Evolutionary conservation across 2,888 invertebrate species (phyloP), one percentile per base, ranked within the genome.

Genomic region (Mythimna impura): DNA sequence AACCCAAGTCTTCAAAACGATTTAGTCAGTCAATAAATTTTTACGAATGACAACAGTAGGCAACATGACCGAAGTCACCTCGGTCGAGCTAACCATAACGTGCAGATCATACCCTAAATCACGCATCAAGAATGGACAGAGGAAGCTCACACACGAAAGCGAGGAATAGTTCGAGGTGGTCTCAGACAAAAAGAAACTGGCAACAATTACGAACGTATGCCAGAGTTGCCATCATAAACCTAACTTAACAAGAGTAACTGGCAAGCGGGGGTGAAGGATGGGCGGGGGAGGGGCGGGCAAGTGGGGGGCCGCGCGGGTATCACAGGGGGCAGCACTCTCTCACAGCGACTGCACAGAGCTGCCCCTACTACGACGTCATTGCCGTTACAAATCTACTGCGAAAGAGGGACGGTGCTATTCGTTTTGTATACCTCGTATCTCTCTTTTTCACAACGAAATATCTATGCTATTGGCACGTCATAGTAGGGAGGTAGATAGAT

Each of bases 261-360:
- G 69, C 74, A 78, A 83, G 81, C 78, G 77, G 79, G 73, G 81
- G 71, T 66, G 71, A 71, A 30, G 68, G 63, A 70, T 54, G 65
- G 60, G 63, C 22, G 64, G 60, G 55, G n/a, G n/a, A 65, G 61
- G 55, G 66, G 63, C 60, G 66, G 71, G 76, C 64, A 4, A 76
- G 63, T 66, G 50, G 65, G 63, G 83, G 83, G 77, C 65, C 77
- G 82, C 76, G 61, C 88, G 89, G 81, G 89, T 91, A 91, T 92
- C 93, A 92, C 93, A 92, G 92, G 90, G 88, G 90, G 92, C 94
- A 92, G 91, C 89, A 88, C 89, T 87, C 57, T 54, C 64, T 34
- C 77, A 55, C 77, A 30, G 76, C 66, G 30, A 22, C 57, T 8
- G 3, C 57, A 20, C 57, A 20, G 20, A 6, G 2, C 50, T n/a